These are phyloP conservation scores for Calyptommatus sinebrachiatus DNA, from an alignment of 2,113 vertebrate species.

Conservation along the genomic window DNA sequence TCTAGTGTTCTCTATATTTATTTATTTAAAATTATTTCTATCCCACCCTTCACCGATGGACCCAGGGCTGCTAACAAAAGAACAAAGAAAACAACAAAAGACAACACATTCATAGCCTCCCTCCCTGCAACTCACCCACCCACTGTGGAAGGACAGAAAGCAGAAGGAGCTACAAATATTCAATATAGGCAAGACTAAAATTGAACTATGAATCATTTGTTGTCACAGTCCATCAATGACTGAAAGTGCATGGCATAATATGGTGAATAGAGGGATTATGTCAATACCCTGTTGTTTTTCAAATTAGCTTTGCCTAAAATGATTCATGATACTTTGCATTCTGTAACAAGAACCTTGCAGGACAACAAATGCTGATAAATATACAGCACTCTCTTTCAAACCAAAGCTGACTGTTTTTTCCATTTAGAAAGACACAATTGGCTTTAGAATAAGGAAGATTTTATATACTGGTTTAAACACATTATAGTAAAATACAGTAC, in stretches of 20 bases:
- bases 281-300: neutral
- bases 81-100: too few relatives aligned
- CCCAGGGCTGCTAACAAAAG: too few relatives aligned
- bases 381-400: neutral
- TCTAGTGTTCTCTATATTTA: too few relatives aligned
- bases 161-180: too few relatives aligned
- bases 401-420: neutral
- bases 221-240: neutral
- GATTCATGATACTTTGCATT: neutral
- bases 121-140: too few relatives aligned
- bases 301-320: neutral
- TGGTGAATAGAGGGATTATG: too few relatives aligned
- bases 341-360: neutral
- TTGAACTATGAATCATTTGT: neutral
- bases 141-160: too few relatives aligned
- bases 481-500: neutral
- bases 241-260: neutral
- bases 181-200: too few relatives aligned
- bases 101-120: too few relatives aligned
- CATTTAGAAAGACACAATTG: neutral
- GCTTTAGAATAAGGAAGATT: neutral
- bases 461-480: neutral
- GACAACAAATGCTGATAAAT: neutral
- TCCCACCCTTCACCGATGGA: too few relatives aligned
- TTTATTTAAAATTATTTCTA: too few relatives aligned